Evolutionary conservation across 2,797 vertebrate species (phyloP), one percentile per base, ranked within the genome.

Genomic region (Lepilemur ruficaudatus): DNA sequence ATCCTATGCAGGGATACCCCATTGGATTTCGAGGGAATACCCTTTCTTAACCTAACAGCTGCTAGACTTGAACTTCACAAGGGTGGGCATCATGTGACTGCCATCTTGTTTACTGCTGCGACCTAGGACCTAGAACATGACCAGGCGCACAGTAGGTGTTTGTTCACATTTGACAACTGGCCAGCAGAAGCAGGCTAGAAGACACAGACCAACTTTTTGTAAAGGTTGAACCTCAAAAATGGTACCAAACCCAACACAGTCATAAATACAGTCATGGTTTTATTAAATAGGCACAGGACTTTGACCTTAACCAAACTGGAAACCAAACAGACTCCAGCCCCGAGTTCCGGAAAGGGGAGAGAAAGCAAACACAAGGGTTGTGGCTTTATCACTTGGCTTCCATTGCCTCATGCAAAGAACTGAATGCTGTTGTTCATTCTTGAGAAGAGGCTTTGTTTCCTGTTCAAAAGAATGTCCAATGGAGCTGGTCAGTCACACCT

Each of bases 401-500:
- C 4, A 3, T 43, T 78, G 12, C 67, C 70, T 76, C 22, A 72
- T 41, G 75, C n/a, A 89, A 92, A 96, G 55, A 87, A 93, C 43
- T 50, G 82, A 84, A 70, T 22, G 17, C 79, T 25, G 7, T 23
- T 87, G 59, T 85, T 96, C 52, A 59, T 87, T 5, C 57, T 46
- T 48, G 89, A 86, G 89, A 84, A 18, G 17, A 3, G 0, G n/a
- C 30, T 96, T 95, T 94, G 87, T 95, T 95, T 93, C 95, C 46
- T 52, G 57, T 90, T 67, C n/a, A 43, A 65, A 94, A n/a, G 35
- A 70, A 80, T 15, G 63, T 89, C 28, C 32, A 61, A 46, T 72
- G 17, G 32, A 63, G 10, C 43, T 65, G 7, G 89, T 99, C 99
- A 93, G 98, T 98, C 72, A 67, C 99, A 99, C 11, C 96, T 98